A percentile compares a stretch with the other conserved stretches of the same genome.
These are phyloP conservation scores for Anabas testudineus DNA, from an alignment of 2,797 vertebrate genomes.

Conservation along the genomic window DNA sequence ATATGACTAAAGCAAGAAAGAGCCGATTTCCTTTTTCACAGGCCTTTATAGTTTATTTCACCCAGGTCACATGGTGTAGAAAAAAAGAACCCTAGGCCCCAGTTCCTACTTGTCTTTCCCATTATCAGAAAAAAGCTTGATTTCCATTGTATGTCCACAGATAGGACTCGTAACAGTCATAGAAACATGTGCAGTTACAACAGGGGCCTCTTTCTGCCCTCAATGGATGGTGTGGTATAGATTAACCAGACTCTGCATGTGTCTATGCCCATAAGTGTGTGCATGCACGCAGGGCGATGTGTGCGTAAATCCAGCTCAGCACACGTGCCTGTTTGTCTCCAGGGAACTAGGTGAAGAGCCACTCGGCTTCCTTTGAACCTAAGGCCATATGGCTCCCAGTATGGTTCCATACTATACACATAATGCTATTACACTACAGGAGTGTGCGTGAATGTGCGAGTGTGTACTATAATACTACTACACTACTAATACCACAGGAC, in stretches of 20 bases:
- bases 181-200: conserved; percentile 75
- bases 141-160: conserved; percentile 53
- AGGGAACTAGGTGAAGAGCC: conserved; percentile 82
- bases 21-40: conserved; percentile 52
- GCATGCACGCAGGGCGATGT: conserved; percentile 27
- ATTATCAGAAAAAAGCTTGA: conserved; percentile 54
- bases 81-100: conserved; percentile 27
- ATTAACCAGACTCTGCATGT: conserved; percentile 76
- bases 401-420: conserved; percentile 58
- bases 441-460: neutral
- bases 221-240: conserved; percentile 78
- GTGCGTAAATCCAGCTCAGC: conserved; percentile 71
- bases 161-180: conserved; percentile 58
- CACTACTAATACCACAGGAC: neutral
- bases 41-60: conserved; percentile 51
- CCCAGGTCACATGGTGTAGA: conserved; percentile 26
- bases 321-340: conserved; percentile 72
- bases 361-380: conserved; percentile 79
- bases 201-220: conserved; percentile 67
- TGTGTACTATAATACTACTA: conserved; percentile 16
- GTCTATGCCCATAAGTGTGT: conserved; percentile 54
- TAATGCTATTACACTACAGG: conserved; percentile 56
- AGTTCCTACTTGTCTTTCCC: conserved; percentile 55
- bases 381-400: conserved; percentile 76
- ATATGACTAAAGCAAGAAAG: conserved; percentile 63